Evolutionary conservation across 2,888 invertebrate genomes (phyloP), one percentile per base, ranked within the genome.

Genomic region (Nudaria mundana): DNA sequence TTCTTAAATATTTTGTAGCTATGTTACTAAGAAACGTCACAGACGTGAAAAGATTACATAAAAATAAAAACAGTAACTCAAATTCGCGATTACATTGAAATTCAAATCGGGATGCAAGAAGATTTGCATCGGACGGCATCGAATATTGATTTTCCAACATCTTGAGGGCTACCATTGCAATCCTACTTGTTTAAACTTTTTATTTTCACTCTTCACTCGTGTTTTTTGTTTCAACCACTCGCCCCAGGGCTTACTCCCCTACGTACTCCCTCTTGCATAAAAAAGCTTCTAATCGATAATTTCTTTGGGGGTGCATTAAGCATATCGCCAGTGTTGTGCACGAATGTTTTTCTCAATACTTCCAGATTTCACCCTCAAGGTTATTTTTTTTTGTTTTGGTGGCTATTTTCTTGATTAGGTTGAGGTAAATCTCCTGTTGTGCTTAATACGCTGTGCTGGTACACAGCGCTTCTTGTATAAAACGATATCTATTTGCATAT

Each of bases 221-320:
- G 82, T 86, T 88, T 88, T 88, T 88, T 88, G 88, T 88, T 88
- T 88, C 88, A 86, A 78, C 86, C 82, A 77, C 80, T 79, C 86
- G 76, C 87, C 87, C 84, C 71, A 71, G 65, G 76, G 75, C 65
- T 59, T 64, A 65, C 76, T 76, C 87, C 87, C 88, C 81, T 73
- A 77, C 76, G 79, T 70, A 80, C 63, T 81, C 87, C 85, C 88
- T 88, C 88, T 88, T 88, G 88, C 88, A 88, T 88, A 88, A 88
- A 88, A 88, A 88, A 88, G 88, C 86, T 84, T 82, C 87, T 88
- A 88, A 88, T 88, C 88, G 88, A 88, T 88, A 88, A 88, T 88
- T 88, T 88, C 82, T 88, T 85, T 88, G 88, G 88, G 85, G 87
- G 88, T 87, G 88, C 88, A 88, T 88, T 88, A 88, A 85, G 87